Base-by-base conservation (phyloP, 64 coral and sea anemone species). In the Actinia equina region DNA sequence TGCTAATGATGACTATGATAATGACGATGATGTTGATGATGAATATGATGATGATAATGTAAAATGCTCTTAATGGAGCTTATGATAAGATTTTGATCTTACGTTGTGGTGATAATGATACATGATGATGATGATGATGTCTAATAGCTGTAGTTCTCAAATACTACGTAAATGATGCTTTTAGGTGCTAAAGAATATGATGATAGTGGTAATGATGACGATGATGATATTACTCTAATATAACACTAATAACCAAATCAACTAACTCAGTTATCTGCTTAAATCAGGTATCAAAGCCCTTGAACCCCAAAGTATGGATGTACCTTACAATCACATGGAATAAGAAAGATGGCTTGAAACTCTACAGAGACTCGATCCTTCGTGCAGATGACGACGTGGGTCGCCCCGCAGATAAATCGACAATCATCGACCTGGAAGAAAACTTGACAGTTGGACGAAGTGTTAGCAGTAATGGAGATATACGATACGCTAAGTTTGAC, bases 251-350 rank as follows among this genome's bases (percentile, higher is more conserved):
- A n/a, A n/a, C n/a, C n/a, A n/a, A n/a, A n/a, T n/a, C n/a, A n/a
- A n/a, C 41, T 16, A 67, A 23, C 63, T 84, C 37, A 54, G 45
- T 49, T 44, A 14, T 67, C 25, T 30, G 9, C 71, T 52, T 45
- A 16, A 2, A 15, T 1, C 82, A 93, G 94, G 88, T 91, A 10
- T 86, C 91, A 58, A 88, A 88, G n/a, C 79, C 76, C 58, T 2
- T 85, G 1, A 41, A 64, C 11, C 19, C 76, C 15, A 77, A 91
- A 11, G n/a, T 71, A 4, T 97, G 94, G 94, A n/a, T 93, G 26
- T 97, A 97, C 86, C 54, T 93, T 15, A 97, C 89, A 58, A 55
- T 93, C 7, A 97, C 94, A 0, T 97, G 94, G 94, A 93, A 88
- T 55, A 93, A 93, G 12, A 42, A 59, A 3, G 91, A 96, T 4